A percentile compares a stretch with the other conserved stretches of the same genome.
These are phyloP conservation scores for Ictidomys tridecemlineatus DNA, from an alignment of 2,113 vertebrate genomes.

Conservation along the genomic window DNA sequence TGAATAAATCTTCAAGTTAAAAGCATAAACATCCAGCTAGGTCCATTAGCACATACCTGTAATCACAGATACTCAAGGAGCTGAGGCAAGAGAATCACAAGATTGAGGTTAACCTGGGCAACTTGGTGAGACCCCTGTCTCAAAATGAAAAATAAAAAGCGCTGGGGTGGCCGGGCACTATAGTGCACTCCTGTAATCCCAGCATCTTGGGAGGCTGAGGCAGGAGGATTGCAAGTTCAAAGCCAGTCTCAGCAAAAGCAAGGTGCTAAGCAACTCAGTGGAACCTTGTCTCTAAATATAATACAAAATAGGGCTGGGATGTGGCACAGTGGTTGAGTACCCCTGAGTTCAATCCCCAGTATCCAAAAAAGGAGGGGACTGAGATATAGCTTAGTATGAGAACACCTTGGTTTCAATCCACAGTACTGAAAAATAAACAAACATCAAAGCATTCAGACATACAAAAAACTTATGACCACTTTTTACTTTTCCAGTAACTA, in stretches of 20 bases:
- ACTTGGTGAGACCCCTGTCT: background rate
- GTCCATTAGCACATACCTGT: background rate
- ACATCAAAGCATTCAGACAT: background rate
- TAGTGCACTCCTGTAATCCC: too few relatives aligned
- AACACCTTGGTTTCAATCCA: background rate
- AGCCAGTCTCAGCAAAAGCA: too few relatives aligned
- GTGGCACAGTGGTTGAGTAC: too few relatives aligned
- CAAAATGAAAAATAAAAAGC: background rate
- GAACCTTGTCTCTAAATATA: too few relatives aligned
- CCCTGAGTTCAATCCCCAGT: too few relatives aligned
- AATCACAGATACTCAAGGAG: background rate
- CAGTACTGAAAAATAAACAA: background rate
- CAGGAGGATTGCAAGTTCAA: too few relatives aligned
- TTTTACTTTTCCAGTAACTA: background rate
- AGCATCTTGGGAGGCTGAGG: too few relatives aligned
- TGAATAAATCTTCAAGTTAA: background rate
- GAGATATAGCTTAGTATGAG: background rate
- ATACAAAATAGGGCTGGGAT: too few relatives aligned
- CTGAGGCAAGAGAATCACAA: background rate
- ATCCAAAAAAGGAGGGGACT: too few relatives aligned
- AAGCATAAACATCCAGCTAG: too few relatives aligned
- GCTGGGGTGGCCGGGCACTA: too few relatives aligned
- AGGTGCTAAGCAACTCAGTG: too few relatives aligned
- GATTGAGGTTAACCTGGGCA: background rate
- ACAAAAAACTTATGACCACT: background rate